Evolutionary conservation across 2,113 vertebrate species (phyloP).

Genomic region (Microcebus lehilahytsara): DNA sequence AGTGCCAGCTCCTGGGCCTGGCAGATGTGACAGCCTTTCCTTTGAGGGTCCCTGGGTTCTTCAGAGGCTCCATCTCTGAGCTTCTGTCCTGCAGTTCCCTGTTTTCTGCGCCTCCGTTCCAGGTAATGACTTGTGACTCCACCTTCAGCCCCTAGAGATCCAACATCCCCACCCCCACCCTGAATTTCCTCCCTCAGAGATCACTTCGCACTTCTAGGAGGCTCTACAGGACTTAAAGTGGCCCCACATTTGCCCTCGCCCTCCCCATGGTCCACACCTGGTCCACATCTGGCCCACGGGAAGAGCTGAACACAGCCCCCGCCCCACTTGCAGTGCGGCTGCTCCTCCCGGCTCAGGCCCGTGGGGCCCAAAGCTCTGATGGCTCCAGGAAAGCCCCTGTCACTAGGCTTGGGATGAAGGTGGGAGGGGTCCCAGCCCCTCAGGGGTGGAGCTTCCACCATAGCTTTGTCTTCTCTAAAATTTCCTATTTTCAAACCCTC

Average conservation of each 20-base stretch:
- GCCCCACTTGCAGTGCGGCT: background rate
- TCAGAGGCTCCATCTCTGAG: background rate
- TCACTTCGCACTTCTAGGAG: background rate
- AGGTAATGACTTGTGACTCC: background rate
- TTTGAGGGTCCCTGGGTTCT: background rate
- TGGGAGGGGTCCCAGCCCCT: accelerated
- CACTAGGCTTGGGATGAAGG: background rate
- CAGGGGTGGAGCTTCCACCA: no score
- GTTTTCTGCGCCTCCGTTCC: background rate
- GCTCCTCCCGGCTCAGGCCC: background rate
- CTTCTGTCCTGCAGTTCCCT: background rate
- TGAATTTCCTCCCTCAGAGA: background rate
- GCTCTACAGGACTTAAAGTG: background rate
- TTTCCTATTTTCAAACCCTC: background rate
- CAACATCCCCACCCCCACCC: background rate
- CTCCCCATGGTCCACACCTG: background rate
- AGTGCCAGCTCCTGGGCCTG: background rate
- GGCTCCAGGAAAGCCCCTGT: background rate
- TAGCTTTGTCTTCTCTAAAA: background rate
- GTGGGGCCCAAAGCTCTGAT: background rate
- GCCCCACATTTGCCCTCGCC: background rate
- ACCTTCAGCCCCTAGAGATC: background rate
- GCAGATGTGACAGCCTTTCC: background rate
- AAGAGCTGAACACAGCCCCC: background rate
- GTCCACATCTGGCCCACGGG: background rate